phyloP scores from a whole-genome alignment of 2,888 invertebrate species.

The Epinotia nisella region DNA sequence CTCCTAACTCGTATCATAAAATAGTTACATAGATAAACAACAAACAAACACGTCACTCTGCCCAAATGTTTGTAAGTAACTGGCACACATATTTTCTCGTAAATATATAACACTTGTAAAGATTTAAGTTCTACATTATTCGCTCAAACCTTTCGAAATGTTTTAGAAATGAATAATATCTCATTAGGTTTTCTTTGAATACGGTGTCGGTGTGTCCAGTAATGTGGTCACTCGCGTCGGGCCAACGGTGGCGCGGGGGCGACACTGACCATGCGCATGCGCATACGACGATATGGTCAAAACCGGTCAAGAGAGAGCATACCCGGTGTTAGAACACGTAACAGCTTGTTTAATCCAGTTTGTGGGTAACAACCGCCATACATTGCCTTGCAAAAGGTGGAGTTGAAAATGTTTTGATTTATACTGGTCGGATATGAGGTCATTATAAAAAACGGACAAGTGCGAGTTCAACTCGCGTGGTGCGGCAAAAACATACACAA shows the following conservation, averaged over 20 bases:
- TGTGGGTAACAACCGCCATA: background rate
- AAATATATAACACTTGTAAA: too few relatives aligned
- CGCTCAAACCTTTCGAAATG: too few relatives aligned
- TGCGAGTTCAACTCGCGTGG: too few relatives aligned
- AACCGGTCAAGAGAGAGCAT: slow-evolving; percentile 4
- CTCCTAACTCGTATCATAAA: too few relatives aligned
- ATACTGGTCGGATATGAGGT: background rate
- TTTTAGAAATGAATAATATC: too few relatives aligned
- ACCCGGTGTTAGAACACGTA: background rate
- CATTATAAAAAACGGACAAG: background rate
- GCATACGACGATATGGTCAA: background rate
- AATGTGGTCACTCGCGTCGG: background rate
- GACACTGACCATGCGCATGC: slow-evolving; percentile 5
- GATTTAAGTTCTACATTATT: too few relatives aligned
- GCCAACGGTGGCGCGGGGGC: background rate
- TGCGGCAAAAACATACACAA: too few relatives aligned
- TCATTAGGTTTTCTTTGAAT: too few relatives aligned
- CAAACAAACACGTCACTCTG: too few relatives aligned
- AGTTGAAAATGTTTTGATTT: background rate
- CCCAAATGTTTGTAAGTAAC: too few relatives aligned
- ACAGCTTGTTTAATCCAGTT: background rate
- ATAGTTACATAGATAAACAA: too few relatives aligned
- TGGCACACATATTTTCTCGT: too few relatives aligned
- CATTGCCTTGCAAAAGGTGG: background rate
- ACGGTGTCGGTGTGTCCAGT: background rate